Conservation (phyloP, 2,888 invertebrate species). For the Ochropleura plecta region DNA sequence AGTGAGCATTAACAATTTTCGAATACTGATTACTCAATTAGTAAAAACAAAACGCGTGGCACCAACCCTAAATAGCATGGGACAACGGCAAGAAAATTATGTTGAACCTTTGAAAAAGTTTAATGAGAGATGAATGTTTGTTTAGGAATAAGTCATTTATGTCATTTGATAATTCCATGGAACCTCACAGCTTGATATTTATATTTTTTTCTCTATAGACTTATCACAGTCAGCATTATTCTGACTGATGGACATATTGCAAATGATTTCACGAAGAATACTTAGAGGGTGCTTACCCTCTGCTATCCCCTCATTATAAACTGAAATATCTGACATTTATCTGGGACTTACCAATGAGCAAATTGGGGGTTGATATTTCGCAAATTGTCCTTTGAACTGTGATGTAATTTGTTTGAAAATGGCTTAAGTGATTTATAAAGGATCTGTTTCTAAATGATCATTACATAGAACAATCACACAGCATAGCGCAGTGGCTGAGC, state of each 20-base stretch:
- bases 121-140: neutral
- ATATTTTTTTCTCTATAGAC: neutral
- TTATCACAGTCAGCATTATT: slow-evolving; percentile 23
- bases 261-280: slow-evolving; percentile 32
- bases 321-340: slow-evolving; percentile 41
- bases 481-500: too few relatives aligned
- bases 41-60: too few relatives aligned
- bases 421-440: too few relatives aligned
- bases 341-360: slow-evolving; percentile 3
- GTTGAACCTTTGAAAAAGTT: too few relatives aligned
- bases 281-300: neutral
- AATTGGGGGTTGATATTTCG: neutral
- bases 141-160: too few relatives aligned
- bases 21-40: neutral
- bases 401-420: too few relatives aligned
- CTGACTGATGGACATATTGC: slow-evolving; percentile 40
- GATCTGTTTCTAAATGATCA: too few relatives aligned
- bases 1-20: neutral
- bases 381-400: neutral
- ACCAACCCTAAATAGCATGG: too few relatives aligned
- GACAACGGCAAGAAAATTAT: too few relatives aligned
- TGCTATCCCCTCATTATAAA: slow-evolving; percentile 25
- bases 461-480: too few relatives aligned
- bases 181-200: slow-evolving; percentile 2
- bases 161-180: neutral